Evolutionary conservation across 2,113 vertebrate genomes (phyloP), one percentile per base, ranked within the genome.

Genomic region (Carassius auratus): DNA sequence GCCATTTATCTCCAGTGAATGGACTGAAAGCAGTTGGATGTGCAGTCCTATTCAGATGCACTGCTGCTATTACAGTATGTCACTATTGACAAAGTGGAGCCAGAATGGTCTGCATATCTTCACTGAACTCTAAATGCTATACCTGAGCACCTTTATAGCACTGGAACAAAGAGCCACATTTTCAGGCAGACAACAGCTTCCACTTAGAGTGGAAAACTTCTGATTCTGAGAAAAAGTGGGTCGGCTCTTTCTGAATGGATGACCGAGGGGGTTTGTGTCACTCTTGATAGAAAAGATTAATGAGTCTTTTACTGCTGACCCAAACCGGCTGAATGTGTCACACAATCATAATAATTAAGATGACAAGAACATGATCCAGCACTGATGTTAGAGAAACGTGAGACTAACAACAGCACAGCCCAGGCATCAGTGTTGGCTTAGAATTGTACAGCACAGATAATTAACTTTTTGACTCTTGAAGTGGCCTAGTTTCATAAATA

Each of bases 401-500:
- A 71, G 14, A 23, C 33, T 23, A 48, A 48, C 13, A 4, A 21
- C 36, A 30, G 57, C 83, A 48, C 23, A 52, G 50, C 6, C 15
- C 59, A 50, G 45, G 42, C 57, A 48, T 23, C 83, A 84, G 38
- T 21, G 38, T 52, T 84, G 83, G 45, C 55, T 57, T 19, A 19
- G 17, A 57, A 2, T 57, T 4, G 0, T 4, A 36, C 33, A 79
- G 33, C 17, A 2, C 50, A 85, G 64, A 57, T 78, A 23, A 26
- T 55, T 69, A 79, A 78, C 23, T 50, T 33, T 84, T 23, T 55
- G 45, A 64, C 77, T 80, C 55, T 64, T 45, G 77, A 62, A 57
- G 84, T 78, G 33, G 23, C 75, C 48, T 71, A 77, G 59, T 85
- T 77, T 57, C 15, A 78, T 26, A 68, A 33, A 64, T 38, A 55